Evolutionary conservation across 2,797 vertebrate species (phyloP), one percentile per base, ranked within the genome.

Genomic region (Clamator glandarius): DNA sequence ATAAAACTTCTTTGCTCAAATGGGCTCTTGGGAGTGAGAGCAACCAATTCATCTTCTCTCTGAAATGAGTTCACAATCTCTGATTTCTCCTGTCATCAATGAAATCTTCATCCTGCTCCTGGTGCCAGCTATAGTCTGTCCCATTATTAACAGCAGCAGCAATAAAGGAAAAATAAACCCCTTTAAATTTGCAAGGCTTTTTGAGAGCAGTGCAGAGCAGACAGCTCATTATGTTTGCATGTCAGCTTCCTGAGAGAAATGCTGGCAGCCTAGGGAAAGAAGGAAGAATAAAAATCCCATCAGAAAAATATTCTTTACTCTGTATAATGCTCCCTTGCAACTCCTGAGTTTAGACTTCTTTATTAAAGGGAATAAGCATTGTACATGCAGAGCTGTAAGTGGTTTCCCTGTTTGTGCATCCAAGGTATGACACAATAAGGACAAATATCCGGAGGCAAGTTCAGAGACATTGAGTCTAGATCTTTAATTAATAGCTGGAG

Each of bases 401-500:
- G 92, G 96, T 95, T 97, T 96, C 95, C 70, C 92, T 92, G 93
- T 96, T 97, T 96, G 86, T 92, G 84, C 90, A 76, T 86, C 79
- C 78, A 96, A 95, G 85, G 93, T 70, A 95, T 94, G 96, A 96
- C 94, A 92, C 87, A 93, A 88, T 83, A 86, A 96, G 81, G 96
- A 96, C 94, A 96, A 94, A 90, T 84, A 96, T 97, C 95, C 84
- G 55, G 96, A 93, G 95, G 94, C 96, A 96, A 84, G 88, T 62
- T 95, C 94, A 93, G 95, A 98, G 97, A 98, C 95, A 94, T 89
- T 91, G 95, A 96, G 96, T 96, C 97, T 96, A 94, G 96, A 91
- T 94, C 95, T 93, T 95, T 94, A 95, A 94, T 92, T 97, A 97
- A 97, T 96, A 97, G 95, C 91, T 95, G 82, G 84, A 93, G 87